Evolutionary conservation across 1,140 invertebrate species (phyloP).

Genomic region (Uloborus diversus): DNA sequence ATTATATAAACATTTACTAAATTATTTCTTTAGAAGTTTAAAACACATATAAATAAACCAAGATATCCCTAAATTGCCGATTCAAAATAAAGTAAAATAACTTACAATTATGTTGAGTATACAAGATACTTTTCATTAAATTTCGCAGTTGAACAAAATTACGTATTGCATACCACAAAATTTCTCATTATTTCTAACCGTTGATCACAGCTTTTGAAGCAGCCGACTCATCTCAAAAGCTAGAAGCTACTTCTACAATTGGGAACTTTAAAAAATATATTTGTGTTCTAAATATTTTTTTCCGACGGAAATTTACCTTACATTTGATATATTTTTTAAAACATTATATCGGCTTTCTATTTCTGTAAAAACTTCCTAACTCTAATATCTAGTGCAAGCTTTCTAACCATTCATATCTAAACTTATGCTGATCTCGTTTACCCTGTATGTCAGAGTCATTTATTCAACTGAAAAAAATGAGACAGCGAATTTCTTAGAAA

Average conservation of each 20-base stretch:
- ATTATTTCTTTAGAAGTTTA: too few relatives aligned
- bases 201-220: background rate
- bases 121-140: too few relatives aligned
- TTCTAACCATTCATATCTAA: background rate
- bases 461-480: background rate
- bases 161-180: too few relatives aligned
- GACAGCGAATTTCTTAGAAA: background rate
- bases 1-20: too few relatives aligned
- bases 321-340: background rate
- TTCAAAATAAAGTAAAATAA: too few relatives aligned
- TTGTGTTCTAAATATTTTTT: background rate
- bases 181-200: too few relatives aligned
- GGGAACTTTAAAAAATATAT: constrained; percentile 17
- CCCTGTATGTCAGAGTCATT: constrained; percentile 10
- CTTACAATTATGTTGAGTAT: too few relatives aligned
- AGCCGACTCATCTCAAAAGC: background rate
- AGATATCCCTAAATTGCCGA: too few relatives aligned
- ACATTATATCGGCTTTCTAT: background rate
- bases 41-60: too few relatives aligned
- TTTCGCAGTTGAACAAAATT: too few relatives aligned
- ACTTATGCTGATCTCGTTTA: too few relatives aligned
- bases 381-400: background rate
- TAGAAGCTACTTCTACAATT: background rate
- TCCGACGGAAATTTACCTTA: background rate
- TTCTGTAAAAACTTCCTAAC: background rate